Evolutionary conservation across 2,113 vertebrate genomes (phyloP), one percentile per base, ranked within the genome.

Genomic region (Empidonax traillii): DNA sequence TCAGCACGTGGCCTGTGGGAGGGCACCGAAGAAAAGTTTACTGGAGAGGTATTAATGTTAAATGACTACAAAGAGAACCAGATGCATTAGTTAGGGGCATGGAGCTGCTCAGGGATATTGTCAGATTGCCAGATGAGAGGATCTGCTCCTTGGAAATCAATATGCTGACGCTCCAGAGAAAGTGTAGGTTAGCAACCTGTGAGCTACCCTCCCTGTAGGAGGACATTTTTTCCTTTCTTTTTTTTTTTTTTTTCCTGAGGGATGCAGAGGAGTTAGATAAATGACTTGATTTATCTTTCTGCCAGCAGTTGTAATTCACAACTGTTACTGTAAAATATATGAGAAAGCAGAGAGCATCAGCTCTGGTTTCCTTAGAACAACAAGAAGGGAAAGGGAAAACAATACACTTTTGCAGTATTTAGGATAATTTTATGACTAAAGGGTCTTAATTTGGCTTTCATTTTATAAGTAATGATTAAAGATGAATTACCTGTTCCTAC

Each of bases 401-500:
- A 63, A 33, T 18, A 35, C 1, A 46, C 19, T 55, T 90, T 77
- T 75, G 6, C 61, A 84, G 52, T 65, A 90, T 72, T 93, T 61
- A 85, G 89, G 78, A 74, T 8, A 67, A 39, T 84, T 91, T 63
- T 41, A 58, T 78, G 83, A 92, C 20, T 73, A 49, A 88, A 61
- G 65, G 62, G 51, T 75, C 82, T 91, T 96, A 93, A 93, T 96
- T 83, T 72, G 52, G 61, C 80, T 94, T 96, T 74, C 24, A 89
- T 59, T 94, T 94, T 78, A 49, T 84, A 95, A 89, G 78, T 85
- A 92, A 94, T 53, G 61, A 91, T 88, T 82, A 85, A 30, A 96
- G 35, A 85, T n/a, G 4, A 85, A 93, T 84, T 93, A 90, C 35
- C 31, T 44, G 43, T 67, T 87, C 92, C 84, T 87, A 56, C 68